Conservation (phyloP, 2,888 invertebrate genomes). For the Heliconius cydno region DNA sequence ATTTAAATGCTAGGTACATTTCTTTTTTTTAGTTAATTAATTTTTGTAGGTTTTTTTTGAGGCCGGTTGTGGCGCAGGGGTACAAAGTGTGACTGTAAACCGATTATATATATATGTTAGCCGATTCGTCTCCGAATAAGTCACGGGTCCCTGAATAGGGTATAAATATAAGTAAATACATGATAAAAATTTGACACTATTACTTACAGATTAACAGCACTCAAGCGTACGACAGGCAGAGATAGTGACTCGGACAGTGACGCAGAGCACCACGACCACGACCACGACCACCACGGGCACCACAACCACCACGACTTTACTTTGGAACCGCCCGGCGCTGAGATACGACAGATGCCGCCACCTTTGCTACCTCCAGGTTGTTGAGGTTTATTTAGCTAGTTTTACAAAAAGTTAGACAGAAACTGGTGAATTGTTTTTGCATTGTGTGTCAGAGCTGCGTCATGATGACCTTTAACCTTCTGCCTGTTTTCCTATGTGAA, state of each 20-base stretch:
- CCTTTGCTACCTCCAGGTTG: slow-evolving; percentile 69
- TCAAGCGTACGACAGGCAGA: slow-evolving; percentile 62
- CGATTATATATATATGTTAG: no score
- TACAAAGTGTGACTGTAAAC: no score
- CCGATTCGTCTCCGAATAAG: no score
- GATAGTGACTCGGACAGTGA: slow-evolving; percentile 76
- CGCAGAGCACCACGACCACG: slow-evolving; percentile 51
- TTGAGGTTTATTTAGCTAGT: no score
- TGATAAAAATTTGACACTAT: not conserved
- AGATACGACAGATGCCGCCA: slow-evolving; percentile 70
- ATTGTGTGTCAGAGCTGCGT: no score
- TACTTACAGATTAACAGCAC: slow-evolving; percentile 61
- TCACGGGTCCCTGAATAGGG: no score
- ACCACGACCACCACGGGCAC: slow-evolving; percentile 26
- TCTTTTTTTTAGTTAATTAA: not conserved
- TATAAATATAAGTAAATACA: not conserved
- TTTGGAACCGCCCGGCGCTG: slow-evolving; percentile 73
- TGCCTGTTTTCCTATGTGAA: not conserved
- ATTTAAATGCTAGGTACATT: slow-evolving; percentile 79
- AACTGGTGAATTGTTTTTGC: no score
- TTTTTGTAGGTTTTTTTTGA: no score
- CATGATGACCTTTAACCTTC: not conserved
- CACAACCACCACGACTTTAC: slow-evolving; percentile 55
- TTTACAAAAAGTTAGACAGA: no score
- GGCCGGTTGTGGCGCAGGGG: no score